Percentiles rank a stretch among this genome's conserved stretches.
Evolutionary conservation across 2,113 vertebrate genomes (phyloP).

Genomic region (Pardalotus punctatus): DNA sequence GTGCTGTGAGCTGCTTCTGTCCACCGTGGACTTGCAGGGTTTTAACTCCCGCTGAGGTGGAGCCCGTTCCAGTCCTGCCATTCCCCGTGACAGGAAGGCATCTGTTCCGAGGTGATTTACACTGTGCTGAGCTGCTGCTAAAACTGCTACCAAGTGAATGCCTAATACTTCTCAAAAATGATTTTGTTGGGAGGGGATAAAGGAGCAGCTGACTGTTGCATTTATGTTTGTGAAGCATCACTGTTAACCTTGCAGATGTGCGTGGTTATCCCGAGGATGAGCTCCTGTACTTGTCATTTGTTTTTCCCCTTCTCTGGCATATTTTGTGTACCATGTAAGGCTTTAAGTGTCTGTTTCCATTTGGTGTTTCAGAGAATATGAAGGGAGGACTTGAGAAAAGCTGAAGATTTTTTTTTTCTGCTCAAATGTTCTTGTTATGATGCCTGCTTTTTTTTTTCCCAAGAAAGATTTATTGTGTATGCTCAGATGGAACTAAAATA

Average conservation of each 20-base stretch:
- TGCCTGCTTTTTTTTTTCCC: background rate
- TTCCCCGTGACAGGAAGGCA: background rate
- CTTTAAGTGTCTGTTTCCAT: background rate
- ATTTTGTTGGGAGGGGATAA: background rate
- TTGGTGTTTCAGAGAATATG: background rate
- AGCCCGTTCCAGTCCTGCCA: rapidly evolving
- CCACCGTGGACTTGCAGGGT: background rate
- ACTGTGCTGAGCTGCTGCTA: background rate
- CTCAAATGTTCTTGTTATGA: background rate
- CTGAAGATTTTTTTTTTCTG: background rate
- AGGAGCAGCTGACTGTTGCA: background rate
- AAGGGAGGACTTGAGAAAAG: background rate
- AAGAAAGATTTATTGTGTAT: background rate
- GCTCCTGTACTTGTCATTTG: background rate
- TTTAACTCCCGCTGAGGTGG: background rate
- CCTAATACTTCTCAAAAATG: background rate
- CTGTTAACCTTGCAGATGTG: background rate
- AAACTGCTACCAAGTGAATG: background rate
- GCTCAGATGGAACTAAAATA: background rate
- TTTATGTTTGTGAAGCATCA: background rate
- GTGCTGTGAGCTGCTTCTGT: background rate
- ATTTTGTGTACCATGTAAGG: background rate
- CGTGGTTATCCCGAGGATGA: background rate
- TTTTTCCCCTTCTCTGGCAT: background rate
- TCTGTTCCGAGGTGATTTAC: background rate